phyloP scores from a whole-genome alignment of 1,140 invertebrate genomes.

The Physella acuta region DNA sequence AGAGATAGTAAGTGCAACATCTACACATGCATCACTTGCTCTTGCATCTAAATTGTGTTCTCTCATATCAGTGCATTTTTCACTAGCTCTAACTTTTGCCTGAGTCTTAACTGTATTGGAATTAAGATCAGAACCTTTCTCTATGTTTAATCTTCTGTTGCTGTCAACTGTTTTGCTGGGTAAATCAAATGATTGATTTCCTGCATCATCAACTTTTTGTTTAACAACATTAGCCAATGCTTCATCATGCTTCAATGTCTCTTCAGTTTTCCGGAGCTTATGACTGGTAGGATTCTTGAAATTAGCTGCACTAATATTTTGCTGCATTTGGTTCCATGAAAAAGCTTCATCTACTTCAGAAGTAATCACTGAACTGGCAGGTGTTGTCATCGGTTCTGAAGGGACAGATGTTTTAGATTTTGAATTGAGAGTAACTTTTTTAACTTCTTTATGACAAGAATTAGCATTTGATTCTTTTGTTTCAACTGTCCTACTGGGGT shows the following conservation, averaged over 20 bases:
- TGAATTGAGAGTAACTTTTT: neutral
- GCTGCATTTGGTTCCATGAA: no score
- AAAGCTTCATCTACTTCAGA: no score
- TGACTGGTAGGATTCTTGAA: no score
- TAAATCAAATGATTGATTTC: neutral
- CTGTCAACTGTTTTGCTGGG: no score
- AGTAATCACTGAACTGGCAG: conserved; percentile 28
- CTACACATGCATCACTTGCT: conserved; percentile 7
- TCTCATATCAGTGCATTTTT: conserved; percentile 18
- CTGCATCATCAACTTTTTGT: neutral
- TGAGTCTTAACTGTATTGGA: no score
- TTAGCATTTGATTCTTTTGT: neutral
- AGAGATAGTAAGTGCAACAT: neutral
- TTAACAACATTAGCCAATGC: neutral
- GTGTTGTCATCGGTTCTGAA: conserved; percentile 27
- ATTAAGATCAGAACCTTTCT: no score
- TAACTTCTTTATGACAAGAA: neutral
- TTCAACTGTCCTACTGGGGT: no score
- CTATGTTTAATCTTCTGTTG: no score
- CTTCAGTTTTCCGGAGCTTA: no score
- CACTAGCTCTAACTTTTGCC: conserved; percentile 2
- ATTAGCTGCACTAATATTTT: no score
- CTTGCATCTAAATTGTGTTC: conserved; percentile 1
- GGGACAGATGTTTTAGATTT: conserved; percentile 25
- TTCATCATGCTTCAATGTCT: no score